Evolutionary conservation across 2,113 vertebrate genomes (phyloP), one percentile per base, ranked within the genome.

Genomic region (Malaclemys terrapin): DNA sequence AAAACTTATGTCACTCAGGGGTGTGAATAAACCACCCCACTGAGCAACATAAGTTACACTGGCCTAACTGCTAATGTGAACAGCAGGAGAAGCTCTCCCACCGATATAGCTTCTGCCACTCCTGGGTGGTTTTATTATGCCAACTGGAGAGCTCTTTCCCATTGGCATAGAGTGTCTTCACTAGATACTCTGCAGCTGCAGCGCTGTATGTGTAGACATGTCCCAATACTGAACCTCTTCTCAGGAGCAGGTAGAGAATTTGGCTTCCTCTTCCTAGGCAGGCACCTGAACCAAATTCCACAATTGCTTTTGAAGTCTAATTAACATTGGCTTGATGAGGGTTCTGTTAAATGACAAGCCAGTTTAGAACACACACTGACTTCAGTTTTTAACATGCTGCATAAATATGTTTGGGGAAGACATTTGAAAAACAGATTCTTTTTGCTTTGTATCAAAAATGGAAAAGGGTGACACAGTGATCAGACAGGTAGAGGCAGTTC

Each of bases 401-500:
- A 89, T 49, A 72, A 88, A 83, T 82, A 90, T 3, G 38, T 89
- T 97, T 84, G 80, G 42, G 93, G 81, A 87, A 93, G 91, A 89
- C 53, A 97, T 97, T 92, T 87, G 85, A 78, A 79, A 88, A 92
- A 56, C 38, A 84, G 72, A 54, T 84, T 80, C 29, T 88, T 92
- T 80, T 88, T 81, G 87, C 53, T 95, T 92, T 92, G 84, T 79
- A 96, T 94, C 93, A 96, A 96, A 92, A 95, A 94, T 95, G 96
- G 83, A 85, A 94, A 95, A 53, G 0, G 0, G 0, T 89, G 92
- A 80, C 82, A 62, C 19, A 91, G 90, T n/a, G 81, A 62, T 84
- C 93, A 88, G 81, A 88, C 87, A 84, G 89, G 93, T 91, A 94
- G 89, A 95, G 87, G 47, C 91, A 87, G 82, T 80, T 97, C 85